phyloP scores from a whole-genome alignment of 2,888 invertebrate species.

The Fragum sueziense region DNA sequence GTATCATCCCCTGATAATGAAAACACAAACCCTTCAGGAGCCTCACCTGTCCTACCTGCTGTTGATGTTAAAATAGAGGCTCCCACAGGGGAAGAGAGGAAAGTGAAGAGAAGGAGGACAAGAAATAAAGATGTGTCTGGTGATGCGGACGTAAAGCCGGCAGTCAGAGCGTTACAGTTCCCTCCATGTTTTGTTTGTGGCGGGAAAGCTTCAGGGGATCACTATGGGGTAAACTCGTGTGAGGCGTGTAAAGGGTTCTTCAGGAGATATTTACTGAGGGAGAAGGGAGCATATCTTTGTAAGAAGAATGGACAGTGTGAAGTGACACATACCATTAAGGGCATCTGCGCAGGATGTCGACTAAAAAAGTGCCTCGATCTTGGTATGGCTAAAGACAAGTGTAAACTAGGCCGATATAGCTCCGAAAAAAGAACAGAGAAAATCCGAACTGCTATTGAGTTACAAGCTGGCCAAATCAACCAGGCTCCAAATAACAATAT shows the following conservation, averaged over 20 bases:
- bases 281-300: conserved; percentile 57
- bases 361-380: conserved; percentile 51
- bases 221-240: conserved; percentile 58
- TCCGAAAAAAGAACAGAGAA: conserved; percentile 55
- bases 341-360: conserved; percentile 58
- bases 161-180: conserved; percentile 43
- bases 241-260: conserved; percentile 62
- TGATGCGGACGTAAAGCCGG: background rate
- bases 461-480: conserved; percentile 11
- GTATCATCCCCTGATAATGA: background rate
- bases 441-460: conserved; percentile 44
- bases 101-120: background rate
- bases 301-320: conserved; percentile 49
- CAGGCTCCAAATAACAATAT: background rate
- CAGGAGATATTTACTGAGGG: conserved; percentile 44
- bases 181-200: conserved; percentile 58
- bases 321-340: conserved; percentile 48
- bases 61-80: background rate
- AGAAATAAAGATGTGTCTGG: background rate
- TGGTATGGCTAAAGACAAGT: conserved; percentile 60
- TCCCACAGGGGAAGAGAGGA: background rate
- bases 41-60: background rate
- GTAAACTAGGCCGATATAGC: conserved; percentile 53
- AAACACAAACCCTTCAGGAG: background rate
- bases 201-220: conserved; percentile 55